phyloP scores from a whole-genome alignment of 1,140 invertebrate genomes.

The Lycorma delicatula region DNA sequence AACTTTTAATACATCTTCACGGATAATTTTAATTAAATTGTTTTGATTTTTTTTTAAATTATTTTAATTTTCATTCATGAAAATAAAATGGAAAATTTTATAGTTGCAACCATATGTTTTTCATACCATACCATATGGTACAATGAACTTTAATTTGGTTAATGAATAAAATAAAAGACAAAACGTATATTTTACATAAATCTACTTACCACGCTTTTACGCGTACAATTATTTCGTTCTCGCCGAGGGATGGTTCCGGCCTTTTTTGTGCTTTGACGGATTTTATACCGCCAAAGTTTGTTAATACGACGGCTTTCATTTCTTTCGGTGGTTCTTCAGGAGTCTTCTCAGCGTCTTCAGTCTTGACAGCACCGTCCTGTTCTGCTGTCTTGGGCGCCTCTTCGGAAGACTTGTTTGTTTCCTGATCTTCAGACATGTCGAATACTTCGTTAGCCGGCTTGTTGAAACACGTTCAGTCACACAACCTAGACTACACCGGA shows the following conservation, averaged over 20 bases:
- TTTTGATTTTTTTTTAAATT: no score
- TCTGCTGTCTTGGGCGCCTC: constrained; percentile 18
- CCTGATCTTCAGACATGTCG: constrained; percentile 42
- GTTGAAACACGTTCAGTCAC: no score
- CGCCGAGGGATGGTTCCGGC: constrained; percentile 56
- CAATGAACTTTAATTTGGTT: not conserved
- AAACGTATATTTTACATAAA: constrained; percentile 15
- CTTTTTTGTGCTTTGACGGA: constrained; percentile 72
- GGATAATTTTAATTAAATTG: no score
- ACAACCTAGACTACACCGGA: no score
- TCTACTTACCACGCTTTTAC: constrained; percentile 75
- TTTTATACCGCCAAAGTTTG: constrained; percentile 74
- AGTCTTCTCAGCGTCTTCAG: constrained; percentile 46
- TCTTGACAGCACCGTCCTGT: constrained; percentile 36
- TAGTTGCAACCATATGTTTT: not conserved
- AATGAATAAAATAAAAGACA: constrained; percentile 15
- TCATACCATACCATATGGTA: constrained; percentile 13
- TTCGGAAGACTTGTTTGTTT: constrained; percentile 35
- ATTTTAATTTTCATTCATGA: no score
- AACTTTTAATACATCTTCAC: no score
- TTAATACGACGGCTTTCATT: constrained; percentile 73
- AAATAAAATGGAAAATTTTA: no score
- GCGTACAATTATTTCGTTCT: constrained; percentile 73
- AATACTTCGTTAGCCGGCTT: not conserved
- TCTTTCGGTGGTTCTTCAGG: constrained; percentile 57